Percentiles rank a stretch among this genome's conserved stretches.
Conservation (phyloP, 2,888 invertebrate species). For the Fragum whitleyi region DNA sequence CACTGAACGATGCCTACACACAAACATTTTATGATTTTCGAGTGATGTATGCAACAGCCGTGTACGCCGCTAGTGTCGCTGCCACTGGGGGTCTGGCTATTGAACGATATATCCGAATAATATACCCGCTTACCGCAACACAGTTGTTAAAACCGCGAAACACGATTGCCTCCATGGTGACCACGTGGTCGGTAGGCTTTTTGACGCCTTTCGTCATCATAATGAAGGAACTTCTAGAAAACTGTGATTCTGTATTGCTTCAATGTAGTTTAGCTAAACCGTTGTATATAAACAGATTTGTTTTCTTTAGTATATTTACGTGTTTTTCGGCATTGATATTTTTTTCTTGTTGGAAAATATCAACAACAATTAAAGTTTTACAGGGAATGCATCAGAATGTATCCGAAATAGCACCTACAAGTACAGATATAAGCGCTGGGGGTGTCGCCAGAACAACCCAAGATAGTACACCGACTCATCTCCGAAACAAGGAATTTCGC, state of each 20-base stretch:
- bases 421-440: too few species aligned
- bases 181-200: neutral
- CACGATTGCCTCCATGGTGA: neutral
- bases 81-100: neutral
- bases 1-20: neutral
- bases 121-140: neutral
- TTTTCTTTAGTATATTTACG: neutral
- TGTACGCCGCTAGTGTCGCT: neutral
- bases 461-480: too few species aligned
- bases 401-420: neutral
- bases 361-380: neutral
- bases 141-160: neutral
- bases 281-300: neutral
- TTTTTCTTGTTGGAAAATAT: neutral
- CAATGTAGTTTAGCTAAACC: neutral
- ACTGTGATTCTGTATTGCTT: neutral
- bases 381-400: neutral
- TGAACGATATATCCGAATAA: constrained; percentile 3
- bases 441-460: too few species aligned
- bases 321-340: neutral
- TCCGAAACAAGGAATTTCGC: neutral
- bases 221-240: neutral
- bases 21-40: constrained; percentile 6
- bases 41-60: neutral
- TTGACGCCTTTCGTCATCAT: neutral